Evolutionary conservation across 2,888 invertebrate genomes (phyloP), one percentile per base, ranked within the genome.

Genomic region (Notodonta dromedarius): DNA sequence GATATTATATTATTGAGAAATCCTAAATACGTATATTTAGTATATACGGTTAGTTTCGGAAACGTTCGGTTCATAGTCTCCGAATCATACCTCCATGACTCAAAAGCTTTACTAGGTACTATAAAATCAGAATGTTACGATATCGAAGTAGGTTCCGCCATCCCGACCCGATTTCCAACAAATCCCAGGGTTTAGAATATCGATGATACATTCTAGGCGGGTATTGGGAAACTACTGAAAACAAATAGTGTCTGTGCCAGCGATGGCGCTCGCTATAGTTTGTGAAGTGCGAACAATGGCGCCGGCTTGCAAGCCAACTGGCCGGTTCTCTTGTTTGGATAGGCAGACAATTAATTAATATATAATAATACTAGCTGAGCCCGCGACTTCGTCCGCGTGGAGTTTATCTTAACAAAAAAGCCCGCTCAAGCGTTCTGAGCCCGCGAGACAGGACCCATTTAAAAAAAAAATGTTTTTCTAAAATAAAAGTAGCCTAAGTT

Each of bases 241-340:
- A 39, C 51, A 62, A 70, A 67, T 60, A 32, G 42, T 42, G 24
- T 24, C 40, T 46, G 53, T 32, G 35, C 58, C 50, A 44, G 13
- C 24, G n/a, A 16, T 16, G 46, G 54, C 54, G 57, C 59, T 51
- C 44, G 60, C 57, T 62, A 53, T 32, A 44, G 32, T 67, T 65
- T 63, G 69, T 69, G 67, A 59, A 62, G 51, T 67, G 58, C 53
- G 35, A 67, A 72, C 61, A 58, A 42, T 40, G 50, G 14, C 24
- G 50, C 16, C 12, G 1, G 13, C 56, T 65, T 58, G 63, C 70
- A 63, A 56, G 56, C 59, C 58, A 60, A 58, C 55, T 55, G 42
- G 48, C 52, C 44, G 48, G 59, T 60, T 48, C 61, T 40, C 66
- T 58, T 46, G 46, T 46, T 46, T 46, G 13, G 46, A n/a, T 46